A percentile compares a stretch with the other conserved stretches of the same genome.
phyloP scores from a whole-genome alignment of 1,140 invertebrate species.

The Gonioctena quinquepunctata region DNA sequence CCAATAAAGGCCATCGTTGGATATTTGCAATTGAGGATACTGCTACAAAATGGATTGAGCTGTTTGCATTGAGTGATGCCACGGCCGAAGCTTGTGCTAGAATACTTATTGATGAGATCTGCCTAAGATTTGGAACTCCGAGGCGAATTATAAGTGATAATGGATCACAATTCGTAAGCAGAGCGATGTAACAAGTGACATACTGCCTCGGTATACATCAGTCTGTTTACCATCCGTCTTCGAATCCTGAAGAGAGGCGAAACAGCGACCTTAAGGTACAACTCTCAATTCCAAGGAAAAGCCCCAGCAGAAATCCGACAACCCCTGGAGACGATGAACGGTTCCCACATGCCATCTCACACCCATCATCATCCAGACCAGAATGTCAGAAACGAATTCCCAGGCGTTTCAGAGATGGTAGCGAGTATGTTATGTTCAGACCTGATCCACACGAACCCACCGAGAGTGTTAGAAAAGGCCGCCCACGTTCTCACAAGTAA shows the following conservation, averaged over 20 bases:
- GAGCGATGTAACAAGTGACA: conserved; percentile 45
- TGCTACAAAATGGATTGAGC: conserved; percentile 24
- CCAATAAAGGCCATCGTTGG: conserved; percentile 13
- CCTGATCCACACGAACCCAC: too few relatives aligned
- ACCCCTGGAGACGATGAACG: too few relatives aligned
- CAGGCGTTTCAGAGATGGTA: too few relatives aligned
- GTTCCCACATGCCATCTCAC: too few relatives aligned
- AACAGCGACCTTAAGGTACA: conserved; percentile 40
- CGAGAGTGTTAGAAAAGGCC: too few relatives aligned
- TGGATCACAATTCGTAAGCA: conserved; percentile 23
- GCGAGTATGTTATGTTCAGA: too few relatives aligned
- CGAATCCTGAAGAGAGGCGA: conserved; percentile 45
- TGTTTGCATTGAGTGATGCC: conserved; percentile 28
- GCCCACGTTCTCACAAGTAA: too few relatives aligned
- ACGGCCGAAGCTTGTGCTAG: conserved; percentile 32
- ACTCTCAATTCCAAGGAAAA: conserved; percentile 5
- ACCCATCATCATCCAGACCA: too few relatives aligned
- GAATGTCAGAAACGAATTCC: too few relatives aligned
- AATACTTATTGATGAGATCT: conserved; percentile 30
- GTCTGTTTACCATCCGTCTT: conserved; percentile 37
- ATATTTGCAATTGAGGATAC: conserved; percentile 32
- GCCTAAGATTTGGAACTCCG: conserved; percentile 27
- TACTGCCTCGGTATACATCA: conserved; percentile 44
- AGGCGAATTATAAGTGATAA: conserved; percentile 19
- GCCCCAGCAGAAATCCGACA: too few relatives aligned